phyloP scores from a whole-genome alignment of 2,888 invertebrate species.

The Eucera pruinosa region DNA sequence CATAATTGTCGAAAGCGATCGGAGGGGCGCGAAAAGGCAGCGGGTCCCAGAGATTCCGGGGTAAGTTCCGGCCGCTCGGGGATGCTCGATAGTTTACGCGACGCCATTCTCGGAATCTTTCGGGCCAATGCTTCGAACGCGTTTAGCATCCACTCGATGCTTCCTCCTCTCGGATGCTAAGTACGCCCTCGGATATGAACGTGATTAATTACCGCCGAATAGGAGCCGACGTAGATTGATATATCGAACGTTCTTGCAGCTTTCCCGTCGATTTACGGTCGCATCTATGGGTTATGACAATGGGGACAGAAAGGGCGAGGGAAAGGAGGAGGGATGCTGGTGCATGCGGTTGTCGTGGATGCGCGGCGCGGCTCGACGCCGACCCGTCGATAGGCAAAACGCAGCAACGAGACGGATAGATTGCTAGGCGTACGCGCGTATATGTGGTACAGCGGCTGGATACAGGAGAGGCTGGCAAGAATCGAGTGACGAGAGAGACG shows the following conservation, averaged over 20 bases:
- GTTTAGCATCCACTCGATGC: slow-evolving; percentile 37
- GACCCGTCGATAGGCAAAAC: slow-evolving; percentile 55
- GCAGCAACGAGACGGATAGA: slow-evolving; percentile 30
- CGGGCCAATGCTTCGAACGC: slow-evolving; percentile 26
- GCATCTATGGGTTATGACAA: slow-evolving; percentile 77
- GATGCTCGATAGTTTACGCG: slow-evolving; percentile 3
- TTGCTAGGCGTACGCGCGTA: slow-evolving; percentile 21
- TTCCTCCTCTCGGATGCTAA: slow-evolving; percentile 72
- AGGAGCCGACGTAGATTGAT: slow-evolving; percentile 81
- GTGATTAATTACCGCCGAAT: slow-evolving; percentile 83
- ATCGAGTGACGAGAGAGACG: background rate
- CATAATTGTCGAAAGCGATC: background rate
- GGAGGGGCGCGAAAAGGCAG: slow-evolving; percentile 2
- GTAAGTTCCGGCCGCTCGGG: background rate
- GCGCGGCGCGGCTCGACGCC: too few species aligned
- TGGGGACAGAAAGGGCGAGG: slow-evolving; percentile 53
- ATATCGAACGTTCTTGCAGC: slow-evolving; percentile 80
- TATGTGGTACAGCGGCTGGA: background rate
- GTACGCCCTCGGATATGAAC: slow-evolving; percentile 75
- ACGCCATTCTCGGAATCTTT: slow-evolving; percentile 36
- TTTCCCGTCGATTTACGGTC: slow-evolving; percentile 78
- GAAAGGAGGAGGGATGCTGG: slow-evolving; percentile 19
- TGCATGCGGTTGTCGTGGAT: slow-evolving; percentile 61
- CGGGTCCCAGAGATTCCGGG: background rate
- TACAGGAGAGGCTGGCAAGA: background rate